phyloP scores from a whole-genome alignment of 2,113 vertebrate genomes.

The Epinephelus cyanopodus region DNA sequence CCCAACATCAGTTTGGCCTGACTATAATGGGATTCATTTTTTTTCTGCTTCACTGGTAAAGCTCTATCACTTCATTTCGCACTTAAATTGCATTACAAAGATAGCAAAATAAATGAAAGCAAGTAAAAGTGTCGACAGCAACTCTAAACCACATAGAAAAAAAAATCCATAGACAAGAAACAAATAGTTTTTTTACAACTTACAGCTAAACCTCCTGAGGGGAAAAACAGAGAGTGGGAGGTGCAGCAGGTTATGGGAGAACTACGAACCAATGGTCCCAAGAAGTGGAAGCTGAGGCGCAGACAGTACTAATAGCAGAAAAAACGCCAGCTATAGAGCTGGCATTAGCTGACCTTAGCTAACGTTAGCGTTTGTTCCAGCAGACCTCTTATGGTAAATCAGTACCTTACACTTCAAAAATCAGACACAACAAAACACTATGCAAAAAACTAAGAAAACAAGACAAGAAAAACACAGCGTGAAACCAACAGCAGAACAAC shows the following conservation, averaged over 20 bases:
- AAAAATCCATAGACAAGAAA: not conserved
- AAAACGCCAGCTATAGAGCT: no score
- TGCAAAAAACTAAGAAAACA: no score
- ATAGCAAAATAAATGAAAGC: not conserved
- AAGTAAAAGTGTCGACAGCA: not conserved
- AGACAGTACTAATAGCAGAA: no score
- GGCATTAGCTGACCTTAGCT: no score
- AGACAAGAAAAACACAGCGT: no score
- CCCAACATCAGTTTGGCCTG: not conserved
- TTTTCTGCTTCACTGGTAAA: slow-evolving; percentile 6
- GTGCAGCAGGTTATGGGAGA: not conserved
- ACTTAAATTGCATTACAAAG: slow-evolving; percentile 1
- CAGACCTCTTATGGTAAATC: no score
- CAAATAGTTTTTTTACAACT: not conserved
- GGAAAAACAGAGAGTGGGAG: not conserved
- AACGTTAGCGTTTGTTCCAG: no score
- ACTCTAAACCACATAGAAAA: not conserved
- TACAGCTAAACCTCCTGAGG: not conserved
- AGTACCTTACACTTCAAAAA: no score
- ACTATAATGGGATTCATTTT: not conserved
- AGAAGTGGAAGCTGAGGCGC: no score
- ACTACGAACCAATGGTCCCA: not conserved
- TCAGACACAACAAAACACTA: no score
- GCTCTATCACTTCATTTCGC: not conserved
- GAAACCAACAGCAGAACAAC: no score